A percentile compares a stretch with the other conserved stretches of the same genome.
Evolutionary conservation across 2,797 vertebrate species (phyloP).

Genomic region (Syngnathus acus): DNA sequence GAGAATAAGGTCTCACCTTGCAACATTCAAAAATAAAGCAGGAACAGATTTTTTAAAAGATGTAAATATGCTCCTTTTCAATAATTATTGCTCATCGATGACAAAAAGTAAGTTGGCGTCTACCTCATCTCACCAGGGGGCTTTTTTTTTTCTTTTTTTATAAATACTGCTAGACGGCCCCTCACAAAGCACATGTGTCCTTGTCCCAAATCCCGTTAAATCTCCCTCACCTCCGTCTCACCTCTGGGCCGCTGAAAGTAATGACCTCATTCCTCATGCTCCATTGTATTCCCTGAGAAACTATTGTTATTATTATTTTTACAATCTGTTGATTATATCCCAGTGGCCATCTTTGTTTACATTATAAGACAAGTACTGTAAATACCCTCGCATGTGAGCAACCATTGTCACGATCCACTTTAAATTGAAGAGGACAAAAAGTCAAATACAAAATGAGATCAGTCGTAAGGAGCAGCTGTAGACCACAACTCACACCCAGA

Average conservation of each 20-base stretch:
- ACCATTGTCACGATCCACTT: background rate
- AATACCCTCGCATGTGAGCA: background rate
- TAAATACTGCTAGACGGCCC: background rate
- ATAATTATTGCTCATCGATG: background rate
- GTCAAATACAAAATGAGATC: background rate
- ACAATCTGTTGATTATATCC: background rate
- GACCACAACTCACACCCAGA: background rate
- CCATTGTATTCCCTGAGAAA: background rate
- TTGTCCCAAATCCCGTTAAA: conserved; percentile 41
- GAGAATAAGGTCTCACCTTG: background rate
- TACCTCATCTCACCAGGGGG: background rate
- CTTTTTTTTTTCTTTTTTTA: background rate
- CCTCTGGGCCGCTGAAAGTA: conserved; percentile 40
- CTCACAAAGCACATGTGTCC: conserved; percentile 11
- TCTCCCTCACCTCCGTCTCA: conserved; percentile 46
- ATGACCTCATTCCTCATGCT: conserved; percentile 30
- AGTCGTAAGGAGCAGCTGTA: no score
- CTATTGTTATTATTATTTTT: background rate
- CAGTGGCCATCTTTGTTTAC: background rate
- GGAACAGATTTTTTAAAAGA: background rate
- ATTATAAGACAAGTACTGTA: background rate
- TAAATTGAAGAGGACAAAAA: background rate
- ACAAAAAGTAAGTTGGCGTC: background rate
- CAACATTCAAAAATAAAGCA: background rate
- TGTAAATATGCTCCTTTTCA: background rate